Evolutionary conservation across 2,888 invertebrate species (phyloP).

Genomic region (Cantharis lateralis): DNA sequence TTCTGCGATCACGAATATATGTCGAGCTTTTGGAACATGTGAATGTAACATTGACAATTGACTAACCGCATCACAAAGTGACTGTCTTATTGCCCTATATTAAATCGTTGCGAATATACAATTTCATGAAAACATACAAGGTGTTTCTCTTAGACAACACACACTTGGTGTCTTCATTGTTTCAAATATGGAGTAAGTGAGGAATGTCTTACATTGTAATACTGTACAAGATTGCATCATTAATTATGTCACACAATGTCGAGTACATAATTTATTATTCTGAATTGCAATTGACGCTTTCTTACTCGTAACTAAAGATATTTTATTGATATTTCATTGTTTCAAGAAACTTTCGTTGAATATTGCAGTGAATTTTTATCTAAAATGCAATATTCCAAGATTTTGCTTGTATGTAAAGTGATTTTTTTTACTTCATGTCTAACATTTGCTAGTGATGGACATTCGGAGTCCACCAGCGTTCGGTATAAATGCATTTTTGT

Average conservation of each 20-base stretch:
- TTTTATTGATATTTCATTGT: too few species aligned
- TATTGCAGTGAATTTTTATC: too few species aligned
- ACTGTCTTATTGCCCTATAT: not conserved
- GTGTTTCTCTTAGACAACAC: not conserved
- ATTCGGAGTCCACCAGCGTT: too few species aligned
- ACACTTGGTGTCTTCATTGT: not conserved
- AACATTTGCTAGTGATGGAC: too few species aligned
- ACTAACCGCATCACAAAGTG: slow-evolving; percentile 6
- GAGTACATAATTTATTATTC: too few species aligned
- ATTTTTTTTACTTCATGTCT: too few species aligned
- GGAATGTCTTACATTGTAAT: not conserved
- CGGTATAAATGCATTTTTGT: too few species aligned
- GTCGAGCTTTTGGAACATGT: slow-evolving; percentile 15
- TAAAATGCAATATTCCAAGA: too few species aligned
- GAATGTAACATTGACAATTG: slow-evolving; percentile 12
- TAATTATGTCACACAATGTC: not conserved
- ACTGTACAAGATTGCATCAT: not conserved
- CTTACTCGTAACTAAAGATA: too few species aligned
- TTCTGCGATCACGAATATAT: slow-evolving; percentile 12
- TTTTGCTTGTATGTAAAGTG: too few species aligned
- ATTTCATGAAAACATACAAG: not conserved
- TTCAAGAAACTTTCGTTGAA: too few species aligned
- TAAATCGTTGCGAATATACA: not conserved
- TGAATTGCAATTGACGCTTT: too few species aligned
- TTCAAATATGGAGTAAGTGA: not conserved